These are phyloP conservation scores for Periphyllus acericola DNA, from an alignment of 2,888 invertebrate genomes.

Conservation along the genomic window DNA sequence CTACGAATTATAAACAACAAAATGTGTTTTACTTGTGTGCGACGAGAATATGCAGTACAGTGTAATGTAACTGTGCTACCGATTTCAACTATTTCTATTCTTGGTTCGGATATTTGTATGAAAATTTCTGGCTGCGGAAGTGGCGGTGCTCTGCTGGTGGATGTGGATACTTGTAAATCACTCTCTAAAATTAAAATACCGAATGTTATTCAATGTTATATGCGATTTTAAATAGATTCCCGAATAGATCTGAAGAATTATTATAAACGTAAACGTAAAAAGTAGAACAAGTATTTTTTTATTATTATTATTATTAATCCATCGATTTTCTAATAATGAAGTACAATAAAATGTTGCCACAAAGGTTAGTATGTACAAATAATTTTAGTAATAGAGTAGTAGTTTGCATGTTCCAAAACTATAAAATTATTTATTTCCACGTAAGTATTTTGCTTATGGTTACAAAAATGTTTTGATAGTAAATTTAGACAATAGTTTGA, in stretches of 20 bases:
- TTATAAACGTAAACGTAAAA: neutral
- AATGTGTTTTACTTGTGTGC: slow-evolving; percentile 33
- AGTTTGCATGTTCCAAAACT: no score
- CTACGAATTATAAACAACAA: neutral
- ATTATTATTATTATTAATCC: neutral
- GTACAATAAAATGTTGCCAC: neutral
- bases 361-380: neutral
- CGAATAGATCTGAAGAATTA: neutral
- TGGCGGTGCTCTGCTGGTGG: slow-evolving; percentile 42
- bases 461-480: no score
- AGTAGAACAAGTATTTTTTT: neutral
- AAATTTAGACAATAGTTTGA: no score
- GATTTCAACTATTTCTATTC: slow-evolving; percentile 79
- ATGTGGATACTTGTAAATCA: neutral
- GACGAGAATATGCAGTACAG: slow-evolving; percentile 69
- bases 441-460: no score
- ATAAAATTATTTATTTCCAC: no score
- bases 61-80: slow-evolving; percentile 82
- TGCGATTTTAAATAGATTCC: neutral
- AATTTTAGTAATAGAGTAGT: no score
- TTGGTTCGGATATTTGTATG: slow-evolving; percentile 78
- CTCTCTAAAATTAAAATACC: neutral
- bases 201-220: neutral
- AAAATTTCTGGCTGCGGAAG: slow-evolving; percentile 71
- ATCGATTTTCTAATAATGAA: neutral